Percentiles rank a stretch among this genome's conserved stretches.
Conservation (phyloP, 1,140 invertebrate genomes). For the Drosophila mayri region DNA sequence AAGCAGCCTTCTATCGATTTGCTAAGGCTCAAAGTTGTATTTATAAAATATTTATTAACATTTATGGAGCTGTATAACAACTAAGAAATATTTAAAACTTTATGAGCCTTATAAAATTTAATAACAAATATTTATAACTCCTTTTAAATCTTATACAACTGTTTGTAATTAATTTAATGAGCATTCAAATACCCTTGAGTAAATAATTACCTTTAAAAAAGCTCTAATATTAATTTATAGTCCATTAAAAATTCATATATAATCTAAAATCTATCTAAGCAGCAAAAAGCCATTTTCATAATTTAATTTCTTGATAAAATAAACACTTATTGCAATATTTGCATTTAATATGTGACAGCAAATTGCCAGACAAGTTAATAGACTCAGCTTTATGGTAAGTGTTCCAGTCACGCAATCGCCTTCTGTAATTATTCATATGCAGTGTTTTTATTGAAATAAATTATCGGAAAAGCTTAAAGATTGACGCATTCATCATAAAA, state of each 20-base stretch:
- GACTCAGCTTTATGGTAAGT: slow-evolving; percentile 5
- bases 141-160: neutral
- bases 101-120: too few relatives aligned
- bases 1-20: neutral
- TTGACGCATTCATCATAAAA: slow-evolving; percentile 9
- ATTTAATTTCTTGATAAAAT: neutral
- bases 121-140: neutral
- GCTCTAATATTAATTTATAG: neutral
- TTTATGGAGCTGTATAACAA: neutral
- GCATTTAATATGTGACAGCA: slow-evolving; percentile 17
- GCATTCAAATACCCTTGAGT: neutral
- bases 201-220: neutral
- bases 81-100: too few relatives aligned
- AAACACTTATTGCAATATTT: neutral
- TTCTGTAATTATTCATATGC: slow-evolving; percentile 4
- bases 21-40: too few relatives aligned
- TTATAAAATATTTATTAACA: neutral
- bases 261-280: neutral
- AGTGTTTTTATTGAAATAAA: neutral
- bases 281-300: neutral
- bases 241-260: too few relatives aligned
- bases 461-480: neutral
- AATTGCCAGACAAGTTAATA: slow-evolving; percentile 19
- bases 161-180: neutral
- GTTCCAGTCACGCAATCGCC: slow-evolving; percentile 10